These are phyloP conservation scores for Dendrolimus kikuchii DNA, from an alignment of 1,140 invertebrate species.

Conservation along the genomic window DNA sequence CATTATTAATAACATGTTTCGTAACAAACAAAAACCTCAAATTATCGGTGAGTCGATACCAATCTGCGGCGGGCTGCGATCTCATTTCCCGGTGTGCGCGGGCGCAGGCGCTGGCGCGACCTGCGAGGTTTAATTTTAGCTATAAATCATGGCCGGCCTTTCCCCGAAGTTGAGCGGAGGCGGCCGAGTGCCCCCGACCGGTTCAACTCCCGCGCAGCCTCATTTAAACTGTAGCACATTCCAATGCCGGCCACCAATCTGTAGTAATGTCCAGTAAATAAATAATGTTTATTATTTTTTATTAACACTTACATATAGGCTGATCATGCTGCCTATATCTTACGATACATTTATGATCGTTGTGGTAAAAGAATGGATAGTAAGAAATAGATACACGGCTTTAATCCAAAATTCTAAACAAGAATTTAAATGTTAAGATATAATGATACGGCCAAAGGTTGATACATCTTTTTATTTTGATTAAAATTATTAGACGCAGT, in stretches of 20 bases:
- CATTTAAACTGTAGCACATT: constrained; percentile 72
- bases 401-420: too few species aligned
- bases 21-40: constrained; percentile 9
- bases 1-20: constrained; percentile 7
- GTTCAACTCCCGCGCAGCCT: constrained; percentile 57
- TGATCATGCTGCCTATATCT: too few species aligned
- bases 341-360: too few species aligned
- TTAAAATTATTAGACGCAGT: too few species aligned
- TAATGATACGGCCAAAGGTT: too few species aligned
- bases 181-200: constrained; percentile 43
- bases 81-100: constrained; percentile 14
- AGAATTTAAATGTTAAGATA: too few species aligned
- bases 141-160: constrained; percentile 61
- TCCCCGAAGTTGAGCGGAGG: constrained; percentile 56
- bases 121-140: constrained; percentile 53
- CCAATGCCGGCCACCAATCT: constrained; percentile 36
- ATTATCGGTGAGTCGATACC: constrained; percentile 14
- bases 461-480: too few species aligned
- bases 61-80: constrained; percentile 5
- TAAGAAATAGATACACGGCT: too few species aligned
- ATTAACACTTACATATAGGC: too few species aligned
- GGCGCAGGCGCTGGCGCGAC: constrained; percentile 4
- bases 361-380: too few species aligned
- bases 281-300: background rate
- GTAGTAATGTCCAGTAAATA: constrained; percentile 21